A percentile compares a stretch with the other conserved stretches of the same genome.
phyloP scores from a whole-genome alignment of 2,888 invertebrate species.

The Mythimna impura region DNA sequence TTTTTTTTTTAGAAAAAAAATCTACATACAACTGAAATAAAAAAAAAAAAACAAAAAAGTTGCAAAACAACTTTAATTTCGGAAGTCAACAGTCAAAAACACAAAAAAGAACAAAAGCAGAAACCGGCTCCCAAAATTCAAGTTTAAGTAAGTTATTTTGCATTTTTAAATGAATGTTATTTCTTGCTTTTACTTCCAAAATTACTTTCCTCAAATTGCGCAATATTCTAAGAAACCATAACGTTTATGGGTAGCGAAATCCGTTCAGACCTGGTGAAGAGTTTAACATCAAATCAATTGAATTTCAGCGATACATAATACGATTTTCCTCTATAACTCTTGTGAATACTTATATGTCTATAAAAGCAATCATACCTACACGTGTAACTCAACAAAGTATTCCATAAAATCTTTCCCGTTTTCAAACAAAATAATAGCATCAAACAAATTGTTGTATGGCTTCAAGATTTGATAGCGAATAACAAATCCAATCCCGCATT shows the following conservation, averaged over 20 bases:
- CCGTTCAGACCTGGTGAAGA: slow-evolving; percentile 7
- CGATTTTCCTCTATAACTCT: slow-evolving; percentile 36
- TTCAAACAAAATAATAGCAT: slow-evolving; percentile 49
- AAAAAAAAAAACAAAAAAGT: background rate
- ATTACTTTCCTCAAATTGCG: slow-evolving; percentile 34
- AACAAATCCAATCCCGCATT: slow-evolving; percentile 67
- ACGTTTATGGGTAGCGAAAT: slow-evolving; percentile 15
- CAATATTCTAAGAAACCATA: slow-evolving; percentile 40
- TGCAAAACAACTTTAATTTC: too few relatives aligned
- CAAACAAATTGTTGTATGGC: slow-evolving; percentile 59
- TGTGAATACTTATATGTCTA: slow-evolving; percentile 39
- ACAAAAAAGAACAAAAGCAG: too few relatives aligned
- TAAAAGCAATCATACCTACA: slow-evolving; percentile 43
- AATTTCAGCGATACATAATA: slow-evolving; percentile 31
- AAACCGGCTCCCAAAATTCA: too few relatives aligned
- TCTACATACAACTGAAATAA: too few relatives aligned
- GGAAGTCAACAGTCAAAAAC: too few relatives aligned
- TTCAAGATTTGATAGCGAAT: slow-evolving; percentile 68
- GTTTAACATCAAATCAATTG: slow-evolving; percentile 25
- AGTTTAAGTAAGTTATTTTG: too few relatives aligned
- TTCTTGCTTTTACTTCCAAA: slow-evolving; percentile 25
- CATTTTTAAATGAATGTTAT: slow-evolving; percentile 1
- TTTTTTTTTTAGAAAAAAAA: background rate
- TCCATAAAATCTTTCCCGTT: slow-evolving; percentile 33
- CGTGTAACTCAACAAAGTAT: slow-evolving; percentile 55